Conservation (phyloP, 2,797 vertebrate species). For the Paedocypris micromegethes region DNA sequence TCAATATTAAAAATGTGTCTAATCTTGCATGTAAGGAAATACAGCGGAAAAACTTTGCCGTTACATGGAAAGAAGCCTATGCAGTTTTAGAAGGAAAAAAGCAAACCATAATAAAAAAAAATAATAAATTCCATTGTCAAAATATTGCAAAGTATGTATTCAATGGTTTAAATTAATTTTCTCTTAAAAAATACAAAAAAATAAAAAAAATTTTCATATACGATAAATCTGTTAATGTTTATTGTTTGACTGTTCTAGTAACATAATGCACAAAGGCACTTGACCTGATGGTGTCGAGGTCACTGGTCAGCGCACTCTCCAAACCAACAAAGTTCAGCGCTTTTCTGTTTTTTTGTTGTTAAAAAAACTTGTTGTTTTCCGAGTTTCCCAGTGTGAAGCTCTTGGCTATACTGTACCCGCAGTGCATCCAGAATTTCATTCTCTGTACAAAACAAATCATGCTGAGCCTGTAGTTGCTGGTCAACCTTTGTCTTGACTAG, state of each 20-base stretch:
- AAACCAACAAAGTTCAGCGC: slow-evolving; percentile 41
- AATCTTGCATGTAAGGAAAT: too few relatives aligned
- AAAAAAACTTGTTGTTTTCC: slow-evolving; percentile 38
- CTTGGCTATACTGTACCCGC: slow-evolving; percentile 29
- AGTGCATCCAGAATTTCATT: slow-evolving; percentile 38
- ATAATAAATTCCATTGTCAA: too few relatives aligned
- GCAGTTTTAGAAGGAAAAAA: too few relatives aligned
- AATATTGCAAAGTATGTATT: too few relatives aligned
- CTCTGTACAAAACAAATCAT: slow-evolving; percentile 22
- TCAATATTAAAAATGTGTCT: too few relatives aligned
- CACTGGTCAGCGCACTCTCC: slow-evolving; percentile 33
- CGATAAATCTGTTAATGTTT: too few relatives aligned
- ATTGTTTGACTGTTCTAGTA: slow-evolving; percentile 13
- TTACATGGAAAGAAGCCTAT: too few relatives aligned
- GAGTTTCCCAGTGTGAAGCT: slow-evolving; percentile 14
- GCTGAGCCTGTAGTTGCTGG: slow-evolving; percentile 16
- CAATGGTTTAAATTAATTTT: too few relatives aligned
- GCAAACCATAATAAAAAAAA: too few relatives aligned
- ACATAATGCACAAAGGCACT: slow-evolving; percentile 43
- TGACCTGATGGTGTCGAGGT: slow-evolving; percentile 34
- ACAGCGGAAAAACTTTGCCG: too few relatives aligned
- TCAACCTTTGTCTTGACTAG: slow-evolving; percentile 45
- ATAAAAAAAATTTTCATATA: too few relatives aligned
- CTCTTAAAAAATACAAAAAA: too few relatives aligned
- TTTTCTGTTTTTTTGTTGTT: slow-evolving; percentile 34